Conservation (phyloP, 2,113 vertebrate genomes). For the Dendrocopos noguchii region DNA sequence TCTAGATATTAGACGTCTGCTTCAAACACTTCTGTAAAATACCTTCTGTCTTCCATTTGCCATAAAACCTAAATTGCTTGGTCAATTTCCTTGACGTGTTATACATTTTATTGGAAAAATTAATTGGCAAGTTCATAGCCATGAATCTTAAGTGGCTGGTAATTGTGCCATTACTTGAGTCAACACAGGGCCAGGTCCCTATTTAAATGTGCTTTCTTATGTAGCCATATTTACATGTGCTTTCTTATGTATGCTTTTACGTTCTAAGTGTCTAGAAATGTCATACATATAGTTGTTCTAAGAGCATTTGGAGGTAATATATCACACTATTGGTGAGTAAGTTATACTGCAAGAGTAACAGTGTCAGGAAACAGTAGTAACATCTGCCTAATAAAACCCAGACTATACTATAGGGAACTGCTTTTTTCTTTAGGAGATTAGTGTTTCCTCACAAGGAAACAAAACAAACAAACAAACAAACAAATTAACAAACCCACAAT, state of each 20-base stretch:
- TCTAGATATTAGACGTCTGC: not conserved
- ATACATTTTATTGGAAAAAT: not conserved
- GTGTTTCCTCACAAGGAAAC: not conserved
- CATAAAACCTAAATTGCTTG: not conserved
- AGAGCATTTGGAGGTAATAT: not conserved
- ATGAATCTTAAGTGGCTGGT: not conserved
- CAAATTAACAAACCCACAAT: not conserved
- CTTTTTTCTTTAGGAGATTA: not conserved
- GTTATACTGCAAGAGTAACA: not conserved
- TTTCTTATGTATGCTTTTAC: not conserved
- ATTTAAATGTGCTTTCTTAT: not conserved
- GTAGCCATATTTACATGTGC: not conserved
- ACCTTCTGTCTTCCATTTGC: not conserved
- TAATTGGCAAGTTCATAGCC: not conserved
- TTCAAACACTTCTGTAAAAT: not conserved
- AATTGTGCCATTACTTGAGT: not conserved
- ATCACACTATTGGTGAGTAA: not conserved
- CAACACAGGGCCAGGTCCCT: not conserved
- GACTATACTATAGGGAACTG: not conserved
- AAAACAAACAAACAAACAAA: not conserved
- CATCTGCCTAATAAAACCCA: not conserved
- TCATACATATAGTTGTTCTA: not conserved
- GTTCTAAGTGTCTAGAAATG: not conserved
- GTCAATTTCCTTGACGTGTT: not conserved
- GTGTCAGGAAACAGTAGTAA: slow-evolving; percentile 17